Base-by-base conservation (phyloP, 2,888 invertebrate genomes). In the Marasmarcha lunaedactyla region DNA sequence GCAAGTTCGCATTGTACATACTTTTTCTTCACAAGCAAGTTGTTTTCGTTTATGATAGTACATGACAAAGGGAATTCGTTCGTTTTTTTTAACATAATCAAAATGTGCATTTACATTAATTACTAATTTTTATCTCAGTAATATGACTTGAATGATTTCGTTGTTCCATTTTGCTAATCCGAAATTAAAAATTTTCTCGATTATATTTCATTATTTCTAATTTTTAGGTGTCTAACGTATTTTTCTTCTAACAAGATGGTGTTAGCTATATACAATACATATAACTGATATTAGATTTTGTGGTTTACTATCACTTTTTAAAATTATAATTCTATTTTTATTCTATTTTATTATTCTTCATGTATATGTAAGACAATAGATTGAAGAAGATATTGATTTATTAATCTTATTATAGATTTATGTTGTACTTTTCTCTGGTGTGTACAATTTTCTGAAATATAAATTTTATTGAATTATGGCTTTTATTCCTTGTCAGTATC, bases 371-470 rank as follows among this genome's bases (percentile, higher is more conserved):
- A 30, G 30, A 11, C 30, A 30, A 30, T 30, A 30, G 30, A 30
- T 30, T 20, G 20, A 7, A 20, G 30, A 30, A 30, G 30, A 57
- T 57, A 58, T 63, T 74, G 60, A 65, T 64, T 73, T 74, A 59
- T 51, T 63, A 60, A 56, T 59, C 57, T 42, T 66, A 59, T 55
- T 58, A 55, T 64, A 59, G 62, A 66, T 63, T 70, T 76, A 71
- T 66, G 73, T 78, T 81, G 72, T 81, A 78, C 68, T 73, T 63
- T 74, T 73, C 71, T 74, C 76, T 70, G 64, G 70, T 78, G 71
- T 81, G 81, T 81, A 79, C 74, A 78, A 74, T 78, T 78, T 78
- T 81, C 77, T 69, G 77, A 79, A 81, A 78, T 76, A 81, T 77
- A 81, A 77, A 77, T 71, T 77, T 76, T 79, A 78, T 71, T 78